These are phyloP conservation scores for Noctuana brunneofusca DNA, from an alignment of 2,888 invertebrate genomes.

Conservation along the genomic window DNA sequence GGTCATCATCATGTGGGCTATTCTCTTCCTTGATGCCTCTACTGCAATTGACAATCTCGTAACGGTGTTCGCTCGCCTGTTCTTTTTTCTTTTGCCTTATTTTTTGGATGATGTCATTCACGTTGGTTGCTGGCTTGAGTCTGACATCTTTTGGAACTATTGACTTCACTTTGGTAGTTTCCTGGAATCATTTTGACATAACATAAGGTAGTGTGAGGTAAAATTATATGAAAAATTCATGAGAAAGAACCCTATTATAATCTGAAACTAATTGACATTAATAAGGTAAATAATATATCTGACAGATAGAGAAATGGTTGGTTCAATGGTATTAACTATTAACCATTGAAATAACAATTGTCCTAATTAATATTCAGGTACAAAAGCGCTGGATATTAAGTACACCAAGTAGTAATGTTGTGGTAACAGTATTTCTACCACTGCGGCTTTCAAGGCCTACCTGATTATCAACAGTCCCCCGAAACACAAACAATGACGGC, in stretches of 20 bases:
- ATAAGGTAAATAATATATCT: no score
- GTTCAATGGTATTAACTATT: no score
- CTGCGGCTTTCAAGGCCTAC: constrained; percentile 57
- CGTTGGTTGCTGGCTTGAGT: constrained; percentile 56
- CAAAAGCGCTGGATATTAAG: no score
- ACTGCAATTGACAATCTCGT: constrained; percentile 69
- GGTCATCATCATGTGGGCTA: constrained; percentile 43
- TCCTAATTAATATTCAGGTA: no score
- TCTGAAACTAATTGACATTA: no score
- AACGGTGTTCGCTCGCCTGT: constrained; percentile 59
- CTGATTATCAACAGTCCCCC: constrained; percentile 87
- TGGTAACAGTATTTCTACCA: no score
- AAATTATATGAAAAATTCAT: no score
- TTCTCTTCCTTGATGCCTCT: constrained; percentile 59
- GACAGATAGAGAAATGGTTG: no score
- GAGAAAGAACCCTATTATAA: no score
- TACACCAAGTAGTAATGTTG: no score
- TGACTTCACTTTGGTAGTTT: constrained; percentile 58
- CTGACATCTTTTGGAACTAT: constrained; percentile 62
- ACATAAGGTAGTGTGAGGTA: no score
- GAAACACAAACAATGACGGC: constrained; percentile 87
- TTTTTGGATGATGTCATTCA: constrained; percentile 66
- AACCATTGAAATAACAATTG: no score
- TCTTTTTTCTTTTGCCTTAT: constrained; percentile 67
- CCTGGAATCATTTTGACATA: constrained; percentile 56